Conservation (phyloP, 2,888 invertebrate genomes). For the Melipona bicolor region DNA sequence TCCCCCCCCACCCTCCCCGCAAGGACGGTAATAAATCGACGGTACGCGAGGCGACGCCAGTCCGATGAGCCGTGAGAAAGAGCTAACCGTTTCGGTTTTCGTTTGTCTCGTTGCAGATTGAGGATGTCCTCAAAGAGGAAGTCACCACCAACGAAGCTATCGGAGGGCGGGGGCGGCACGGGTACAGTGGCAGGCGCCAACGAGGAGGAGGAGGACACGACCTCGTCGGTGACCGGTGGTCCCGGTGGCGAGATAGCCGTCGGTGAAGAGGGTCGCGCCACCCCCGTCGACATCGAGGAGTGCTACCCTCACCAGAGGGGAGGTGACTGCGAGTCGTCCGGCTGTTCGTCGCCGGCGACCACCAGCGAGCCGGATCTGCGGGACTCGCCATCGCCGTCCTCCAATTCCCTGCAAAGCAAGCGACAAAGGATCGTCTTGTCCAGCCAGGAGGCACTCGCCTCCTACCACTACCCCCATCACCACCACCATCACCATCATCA, state of each 20-base stretch:
- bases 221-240: conserved; percentile 83
- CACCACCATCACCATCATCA: conserved; percentile 74
- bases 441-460: conserved; percentile 61
- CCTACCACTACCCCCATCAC: conserved; percentile 63
- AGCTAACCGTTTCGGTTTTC: conserved; percentile 32
- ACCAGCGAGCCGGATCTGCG: conserved; percentile 84
- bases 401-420: conserved; percentile 78
- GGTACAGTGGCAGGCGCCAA: conserved; percentile 83
- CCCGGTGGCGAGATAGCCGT: conserved; percentile 78
- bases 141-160: conserved; percentile 96
- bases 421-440: conserved; percentile 75
- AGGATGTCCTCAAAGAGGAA: conserved; percentile 99
- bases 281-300: conserved; percentile 87
- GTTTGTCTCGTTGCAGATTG: conserved; percentile 85
- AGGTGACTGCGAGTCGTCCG: conserved; percentile 79
- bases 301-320: conserved; percentile 72
- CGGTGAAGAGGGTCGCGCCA: conserved; percentile 83
- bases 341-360: conserved; percentile 81
- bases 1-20: too few species aligned
- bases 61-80: neutral
- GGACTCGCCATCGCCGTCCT: conserved; percentile 83
- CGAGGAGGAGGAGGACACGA: conserved; percentile 85
- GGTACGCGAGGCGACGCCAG: too few species aligned
- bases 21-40: too few species aligned
- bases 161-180: conserved; percentile 88